Evolutionary conservation across 1,140 invertebrate genomes (phyloP).

Genomic region (Drosophila equinoxialis): DNA sequence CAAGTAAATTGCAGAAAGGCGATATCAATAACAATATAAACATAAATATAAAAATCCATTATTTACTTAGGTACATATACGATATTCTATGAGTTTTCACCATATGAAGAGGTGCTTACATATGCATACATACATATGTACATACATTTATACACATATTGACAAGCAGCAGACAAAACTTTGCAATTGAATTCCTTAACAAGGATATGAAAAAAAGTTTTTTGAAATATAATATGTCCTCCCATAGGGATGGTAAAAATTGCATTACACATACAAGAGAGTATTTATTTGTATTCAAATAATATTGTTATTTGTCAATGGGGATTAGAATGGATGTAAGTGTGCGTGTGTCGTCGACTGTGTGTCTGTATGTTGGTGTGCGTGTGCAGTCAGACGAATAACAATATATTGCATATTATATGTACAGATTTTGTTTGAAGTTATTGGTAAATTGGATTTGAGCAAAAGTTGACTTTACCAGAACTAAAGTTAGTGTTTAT

Average conservation of each 20-base stretch:
- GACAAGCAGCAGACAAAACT: conserved; percentile 6
- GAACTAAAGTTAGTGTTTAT: background rate
- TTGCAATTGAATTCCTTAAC: conserved; percentile 31
- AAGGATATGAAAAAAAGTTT: conserved; percentile 31
- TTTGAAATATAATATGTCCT: conserved; percentile 36
- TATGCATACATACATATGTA: background rate
- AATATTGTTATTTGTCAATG: conserved; percentile 47
- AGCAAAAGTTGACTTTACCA: conserved; percentile 1
- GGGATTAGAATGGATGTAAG: conserved; percentile 49
- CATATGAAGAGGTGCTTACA: conserved; percentile 21
- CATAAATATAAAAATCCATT: conserved; percentile 28
- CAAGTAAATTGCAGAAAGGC: conserved; percentile 24
- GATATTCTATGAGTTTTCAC: conserved; percentile 3
- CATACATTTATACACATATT: background rate
- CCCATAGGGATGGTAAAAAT: conserved; percentile 35
- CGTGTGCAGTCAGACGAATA: conserved; percentile 45
- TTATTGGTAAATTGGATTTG: conserved; percentile 34
- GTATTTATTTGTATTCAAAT: conserved; percentile 47
- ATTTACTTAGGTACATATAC: background rate
- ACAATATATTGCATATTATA: conserved; percentile 30
- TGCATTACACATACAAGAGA: conserved; percentile 40
- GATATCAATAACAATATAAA: conserved; percentile 20
- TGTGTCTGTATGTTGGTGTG: conserved; percentile 7
- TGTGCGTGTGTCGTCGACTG: background rate
- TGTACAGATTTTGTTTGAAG: conserved; percentile 22